phyloP scores from a whole-genome alignment of 2,113 vertebrate genomes.

The Indicator indicator region DNA sequence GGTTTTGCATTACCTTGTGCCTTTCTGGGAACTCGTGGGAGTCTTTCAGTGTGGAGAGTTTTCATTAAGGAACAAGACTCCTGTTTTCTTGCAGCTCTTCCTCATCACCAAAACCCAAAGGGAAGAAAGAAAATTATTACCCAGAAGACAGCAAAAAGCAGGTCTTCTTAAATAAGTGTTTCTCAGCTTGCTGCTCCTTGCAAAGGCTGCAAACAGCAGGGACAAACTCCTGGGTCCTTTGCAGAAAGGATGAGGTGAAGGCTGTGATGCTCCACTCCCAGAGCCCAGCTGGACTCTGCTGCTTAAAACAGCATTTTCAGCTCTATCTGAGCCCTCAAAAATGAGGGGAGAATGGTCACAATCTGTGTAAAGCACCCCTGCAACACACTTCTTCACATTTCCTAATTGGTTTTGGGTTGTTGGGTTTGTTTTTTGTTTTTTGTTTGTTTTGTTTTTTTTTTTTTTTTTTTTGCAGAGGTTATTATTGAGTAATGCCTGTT shows the following conservation, averaged over 20 bases:
- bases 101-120: conserved; percentile 17
- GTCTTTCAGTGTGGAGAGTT: rapidly evolving
- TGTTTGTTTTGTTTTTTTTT: too few relatives aligned
- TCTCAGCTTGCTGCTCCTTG: background rate
- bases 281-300: background rate
- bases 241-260: background rate
- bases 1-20: background rate
- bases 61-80: conserved; percentile 57
- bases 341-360: background rate
- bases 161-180: background rate
- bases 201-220: background rate
- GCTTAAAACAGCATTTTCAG: background rate
- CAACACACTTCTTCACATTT: background rate
- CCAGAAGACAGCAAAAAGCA: background rate
- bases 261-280: background rate
- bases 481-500: conserved; percentile 40
- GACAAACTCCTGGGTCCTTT: background rate
- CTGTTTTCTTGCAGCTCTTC: conserved; percentile 27
- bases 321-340: background rate
- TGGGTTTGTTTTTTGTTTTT: too few relatives aligned
- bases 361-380: background rate
- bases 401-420: conserved; percentile 23
- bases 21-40: background rate
- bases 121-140: background rate
- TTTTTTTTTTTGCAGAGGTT: conserved; percentile 8